Evolutionary conservation across 2,113 vertebrate species (phyloP).

Genomic region (Romanogobio albipinnatus): DNA sequence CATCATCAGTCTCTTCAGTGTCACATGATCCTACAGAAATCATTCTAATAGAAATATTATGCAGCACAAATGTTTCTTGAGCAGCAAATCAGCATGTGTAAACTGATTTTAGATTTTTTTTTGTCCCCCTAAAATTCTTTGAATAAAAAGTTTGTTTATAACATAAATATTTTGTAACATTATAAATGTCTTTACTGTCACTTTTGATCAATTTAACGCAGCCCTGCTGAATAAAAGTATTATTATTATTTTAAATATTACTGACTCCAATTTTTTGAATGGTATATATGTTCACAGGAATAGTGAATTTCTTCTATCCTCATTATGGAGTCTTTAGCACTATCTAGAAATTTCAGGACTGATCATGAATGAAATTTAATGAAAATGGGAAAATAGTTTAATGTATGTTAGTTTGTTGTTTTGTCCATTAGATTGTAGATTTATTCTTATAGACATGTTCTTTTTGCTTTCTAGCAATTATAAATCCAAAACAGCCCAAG

Average conservation of each 20-base stretch:
- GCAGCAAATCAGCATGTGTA: too few relatives aligned
- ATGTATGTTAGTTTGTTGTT: not conserved
- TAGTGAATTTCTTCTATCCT: not conserved
- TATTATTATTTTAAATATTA: not conserved
- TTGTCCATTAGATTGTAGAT: not conserved
- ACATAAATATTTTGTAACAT: not conserved
- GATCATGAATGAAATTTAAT: not conserved
- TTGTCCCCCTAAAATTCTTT: not conserved
- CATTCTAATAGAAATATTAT: not conserved
- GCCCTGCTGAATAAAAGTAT: not conserved
- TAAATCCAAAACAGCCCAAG: constrained; percentile 97
- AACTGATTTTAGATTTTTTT: not conserved
- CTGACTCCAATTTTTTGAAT: not conserved
- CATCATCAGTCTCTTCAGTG: not conserved
- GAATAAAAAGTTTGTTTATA: not conserved
- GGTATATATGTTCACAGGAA: not conserved
- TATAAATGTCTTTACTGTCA: not conserved
- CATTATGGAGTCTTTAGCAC: not conserved
- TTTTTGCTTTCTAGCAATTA: constrained; percentile 81
- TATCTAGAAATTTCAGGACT: not conserved
- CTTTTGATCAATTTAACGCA: not conserved
- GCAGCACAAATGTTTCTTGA: too few relatives aligned
- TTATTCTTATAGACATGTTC: not conserved
- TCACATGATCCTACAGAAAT: not conserved
- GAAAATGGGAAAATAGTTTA: not conserved